These are phyloP conservation scores for Nothoprocta perdicaria DNA, from an alignment of 2,113 vertebrate species.

Conservation along the genomic window DNA sequence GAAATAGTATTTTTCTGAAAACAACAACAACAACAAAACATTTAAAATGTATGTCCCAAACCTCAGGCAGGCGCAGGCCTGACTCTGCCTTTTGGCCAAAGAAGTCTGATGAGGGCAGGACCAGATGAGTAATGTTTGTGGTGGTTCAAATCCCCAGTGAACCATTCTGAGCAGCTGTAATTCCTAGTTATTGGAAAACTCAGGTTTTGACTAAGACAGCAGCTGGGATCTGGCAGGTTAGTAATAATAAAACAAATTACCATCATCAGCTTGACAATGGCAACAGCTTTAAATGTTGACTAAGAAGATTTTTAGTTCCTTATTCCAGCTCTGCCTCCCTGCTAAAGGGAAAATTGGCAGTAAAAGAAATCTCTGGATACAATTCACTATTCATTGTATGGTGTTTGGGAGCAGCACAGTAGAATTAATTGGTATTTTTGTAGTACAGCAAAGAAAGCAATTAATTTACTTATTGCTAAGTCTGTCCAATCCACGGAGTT, in stretches of 20 bases:
- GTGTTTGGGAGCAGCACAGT: not conserved
- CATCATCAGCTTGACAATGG: not conserved
- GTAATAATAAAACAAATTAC: not conserved
- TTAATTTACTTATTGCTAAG: not conserved
- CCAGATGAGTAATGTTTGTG: conserved; percentile 63
- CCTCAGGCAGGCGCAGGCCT: conserved; percentile 51
- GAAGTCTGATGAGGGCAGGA: conserved; percentile 60
- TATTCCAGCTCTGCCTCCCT: not conserved
- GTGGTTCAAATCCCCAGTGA: conserved; percentile 31
- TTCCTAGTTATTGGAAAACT: conserved; percentile 46
- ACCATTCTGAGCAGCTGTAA: conserved; percentile 56
- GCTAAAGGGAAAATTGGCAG: not conserved
- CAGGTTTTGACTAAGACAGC: conserved; percentile 37
- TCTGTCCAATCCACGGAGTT: not conserved
- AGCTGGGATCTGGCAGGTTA: conserved; percentile 33
- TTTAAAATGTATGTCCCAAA: conserved; percentile 2
- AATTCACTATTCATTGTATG: not conserved
- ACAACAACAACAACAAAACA: not conserved
- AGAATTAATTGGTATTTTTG: not conserved
- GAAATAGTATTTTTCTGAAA: not conserved
- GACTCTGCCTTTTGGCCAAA: conserved; percentile 65
- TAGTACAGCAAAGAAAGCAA: not conserved
- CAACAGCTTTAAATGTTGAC: not conserved
- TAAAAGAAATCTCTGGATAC: not conserved
- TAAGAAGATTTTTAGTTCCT: not conserved